Conservation (phyloP, 2,113 vertebrate species). For the Scatophagus argus region DNA sequence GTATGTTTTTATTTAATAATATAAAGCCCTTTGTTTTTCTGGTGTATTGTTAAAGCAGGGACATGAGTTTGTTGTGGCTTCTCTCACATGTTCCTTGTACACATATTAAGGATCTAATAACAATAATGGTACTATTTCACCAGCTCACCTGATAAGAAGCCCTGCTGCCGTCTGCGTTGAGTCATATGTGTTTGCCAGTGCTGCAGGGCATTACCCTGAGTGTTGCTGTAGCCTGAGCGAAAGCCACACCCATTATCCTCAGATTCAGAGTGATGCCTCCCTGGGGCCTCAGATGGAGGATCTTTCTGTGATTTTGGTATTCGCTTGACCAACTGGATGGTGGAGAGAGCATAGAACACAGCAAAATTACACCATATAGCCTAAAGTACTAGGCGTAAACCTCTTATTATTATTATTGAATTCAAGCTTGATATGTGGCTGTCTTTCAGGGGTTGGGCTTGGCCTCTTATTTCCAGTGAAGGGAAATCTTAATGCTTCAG, state of each 20-base stretch:
- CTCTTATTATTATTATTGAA: too few species aligned
- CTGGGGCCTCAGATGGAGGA: not conserved
- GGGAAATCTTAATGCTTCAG: too few species aligned
- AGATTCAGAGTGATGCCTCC: not conserved
- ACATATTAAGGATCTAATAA: not conserved
- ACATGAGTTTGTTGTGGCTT: not conserved
- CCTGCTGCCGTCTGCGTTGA: conserved; percentile 86
- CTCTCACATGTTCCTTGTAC: not conserved
- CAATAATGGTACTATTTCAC: not conserved
- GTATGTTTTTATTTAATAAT: too few species aligned
- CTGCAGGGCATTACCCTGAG: conserved; percentile 85
- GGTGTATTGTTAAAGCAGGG: not conserved
- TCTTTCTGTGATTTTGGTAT: conserved; percentile 59
- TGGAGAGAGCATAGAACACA: not conserved
- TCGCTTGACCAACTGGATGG: conserved; percentile 80
- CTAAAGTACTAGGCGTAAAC: too few species aligned
- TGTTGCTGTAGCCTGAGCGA: conserved; percentile 45
- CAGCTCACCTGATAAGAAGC: conserved; percentile 86
- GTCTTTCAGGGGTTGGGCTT: too few species aligned
- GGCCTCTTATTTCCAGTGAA: too few species aligned
- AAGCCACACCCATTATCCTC: conserved; percentile 21
- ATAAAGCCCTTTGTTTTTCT: not conserved
- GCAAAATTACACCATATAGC: too few species aligned
- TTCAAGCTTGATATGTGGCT: too few species aligned
- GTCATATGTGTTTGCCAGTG: conserved; percentile 88